Percentiles rank a stretch among this genome's conserved stretches.
Conservation (phyloP, 2,888 invertebrate genomes). For the Cabera pusaria region DNA sequence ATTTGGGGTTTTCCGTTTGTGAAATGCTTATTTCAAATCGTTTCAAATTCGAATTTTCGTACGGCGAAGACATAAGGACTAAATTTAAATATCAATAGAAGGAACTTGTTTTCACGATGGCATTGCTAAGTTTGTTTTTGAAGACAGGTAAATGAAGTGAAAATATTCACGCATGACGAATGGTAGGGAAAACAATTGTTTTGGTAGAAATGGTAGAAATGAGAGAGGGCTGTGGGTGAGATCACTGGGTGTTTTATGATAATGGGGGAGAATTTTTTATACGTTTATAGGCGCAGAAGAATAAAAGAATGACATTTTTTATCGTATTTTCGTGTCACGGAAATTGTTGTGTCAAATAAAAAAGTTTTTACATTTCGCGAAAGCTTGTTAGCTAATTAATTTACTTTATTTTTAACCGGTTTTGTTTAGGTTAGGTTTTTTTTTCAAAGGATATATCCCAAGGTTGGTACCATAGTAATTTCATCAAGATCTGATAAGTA, state of each 20-base stretch:
- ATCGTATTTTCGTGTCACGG: neutral
- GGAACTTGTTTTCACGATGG: neutral
- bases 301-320: neutral
- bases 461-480: too few relatives aligned
- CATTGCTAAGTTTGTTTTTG: slow-evolving; percentile 1
- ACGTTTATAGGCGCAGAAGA: neutral
- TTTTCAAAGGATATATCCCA: too few relatives aligned
- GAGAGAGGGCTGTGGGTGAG: neutral
- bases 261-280: neutral
- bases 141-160: slow-evolving; percentile 25
- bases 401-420: too few relatives aligned
- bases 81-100: slow-evolving; percentile 7
- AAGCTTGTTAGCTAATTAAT: too few relatives aligned
- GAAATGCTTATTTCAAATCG: slow-evolving; percentile 4
- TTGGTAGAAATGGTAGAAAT: slow-evolving; percentile 9
- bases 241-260: neutral
- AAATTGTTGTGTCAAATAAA: too few relatives aligned
- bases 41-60: slow-evolving; percentile 1
- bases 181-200: slow-evolving; percentile 22
- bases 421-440: too few relatives aligned
- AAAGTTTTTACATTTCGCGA: too few relatives aligned
- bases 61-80: slow-evolving; percentile 14
- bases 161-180: slow-evolving; percentile 31
- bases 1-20: slow-evolving; percentile 13
- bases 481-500: too few relatives aligned